Base-by-base conservation (phyloP, 2,797 vertebrate species). In the Triplophysa bombifrons region DNA sequence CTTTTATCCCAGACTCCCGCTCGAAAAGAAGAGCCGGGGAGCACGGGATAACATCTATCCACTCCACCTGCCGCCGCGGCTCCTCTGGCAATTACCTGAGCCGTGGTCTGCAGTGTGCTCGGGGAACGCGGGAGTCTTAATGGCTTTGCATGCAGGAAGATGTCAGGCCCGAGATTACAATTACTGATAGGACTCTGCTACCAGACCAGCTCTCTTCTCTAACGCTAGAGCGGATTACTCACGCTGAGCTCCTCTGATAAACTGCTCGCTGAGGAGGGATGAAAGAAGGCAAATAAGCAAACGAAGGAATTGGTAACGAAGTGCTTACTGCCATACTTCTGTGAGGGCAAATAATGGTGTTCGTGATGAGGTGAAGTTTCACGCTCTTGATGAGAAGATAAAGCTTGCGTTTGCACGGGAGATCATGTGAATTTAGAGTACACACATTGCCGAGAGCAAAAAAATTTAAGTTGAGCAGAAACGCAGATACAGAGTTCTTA, bases 121-220 rank as follows among this genome's bases (percentile, higher is more conserved):
- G 38, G 10, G 38, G 34, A 65, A 10, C 34, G 19, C 34, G 3
- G 34, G 34, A 65, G 63, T 65, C 63, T 65, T 65, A 65, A 65
- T 65, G 63, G 63, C 63, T 65, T 65, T 65, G 63, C 63, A 65
- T 65, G 63, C 63, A 65, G 34, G 17, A 65, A n/a, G 34, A 65
- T 65, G 63, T 65, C 63, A 65, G 63, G 17, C 17, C 34, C 3
- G 34, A 65, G 63, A 65, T 65, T 65, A 65, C 63, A 65, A 65
- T 65, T 92, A 93, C 88, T 89, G 92, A 93, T 93, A 93, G 85
- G 86, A 82, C 80, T 69, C 76, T 75, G 3, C 84, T 80, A 89
- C 91, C 92, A 92, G 89, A 91, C 86, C 82, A 53, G 72, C 84
- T 80, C 82, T 70, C 76, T 83, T 70, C 60, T 79, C 72, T 84